Conservation (phyloP, 2,797 vertebrate species). For the Rhinoraja longicauda region DNA sequence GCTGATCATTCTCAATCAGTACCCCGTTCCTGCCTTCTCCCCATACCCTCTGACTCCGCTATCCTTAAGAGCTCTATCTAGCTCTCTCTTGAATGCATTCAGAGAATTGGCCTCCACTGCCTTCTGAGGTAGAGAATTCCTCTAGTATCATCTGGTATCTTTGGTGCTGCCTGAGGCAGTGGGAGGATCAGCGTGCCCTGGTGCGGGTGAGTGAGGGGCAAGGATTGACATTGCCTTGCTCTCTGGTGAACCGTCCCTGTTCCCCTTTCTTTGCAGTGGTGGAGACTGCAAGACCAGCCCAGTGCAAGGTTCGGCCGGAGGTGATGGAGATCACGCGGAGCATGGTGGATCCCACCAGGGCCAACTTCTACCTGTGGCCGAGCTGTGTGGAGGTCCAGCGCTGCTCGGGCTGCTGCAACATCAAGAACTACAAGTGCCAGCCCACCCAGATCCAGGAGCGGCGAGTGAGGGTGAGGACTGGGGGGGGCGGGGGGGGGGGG, state of each 20-base stretch:
- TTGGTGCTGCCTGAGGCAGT: too few species aligned
- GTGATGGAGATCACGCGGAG: conserved; percentile 81
- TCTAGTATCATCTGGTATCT: too few species aligned
- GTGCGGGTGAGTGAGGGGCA: background rate
- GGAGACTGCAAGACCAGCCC: conserved; percentile 70
- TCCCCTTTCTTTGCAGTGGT: background rate
- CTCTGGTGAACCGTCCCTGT: background rate
- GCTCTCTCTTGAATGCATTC: too few species aligned
- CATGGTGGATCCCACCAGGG: conserved; percentile 79
- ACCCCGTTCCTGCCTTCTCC: too few species aligned
- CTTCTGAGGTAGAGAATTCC: too few species aligned
- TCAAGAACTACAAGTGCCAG: conserved; percentile 65
- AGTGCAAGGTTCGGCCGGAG: conserved; percentile 79
- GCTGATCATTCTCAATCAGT: too few species aligned
- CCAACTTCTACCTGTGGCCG: conserved; percentile 86
- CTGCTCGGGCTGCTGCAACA: conserved; percentile 91
- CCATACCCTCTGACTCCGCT: too few species aligned
- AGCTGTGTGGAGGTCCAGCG: conserved; percentile 88
- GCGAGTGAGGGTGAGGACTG: conserved; percentile 67
- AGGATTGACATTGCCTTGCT: background rate
- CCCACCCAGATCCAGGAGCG: conserved; percentile 64
- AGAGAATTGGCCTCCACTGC: too few species aligned
- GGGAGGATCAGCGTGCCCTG: background rate
- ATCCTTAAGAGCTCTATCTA: too few species aligned
- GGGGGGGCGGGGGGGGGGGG: background rate